Base-by-base conservation (phyloP, 2,113 vertebrate species). In the Misgurnus anguillicaudatus region DNA sequence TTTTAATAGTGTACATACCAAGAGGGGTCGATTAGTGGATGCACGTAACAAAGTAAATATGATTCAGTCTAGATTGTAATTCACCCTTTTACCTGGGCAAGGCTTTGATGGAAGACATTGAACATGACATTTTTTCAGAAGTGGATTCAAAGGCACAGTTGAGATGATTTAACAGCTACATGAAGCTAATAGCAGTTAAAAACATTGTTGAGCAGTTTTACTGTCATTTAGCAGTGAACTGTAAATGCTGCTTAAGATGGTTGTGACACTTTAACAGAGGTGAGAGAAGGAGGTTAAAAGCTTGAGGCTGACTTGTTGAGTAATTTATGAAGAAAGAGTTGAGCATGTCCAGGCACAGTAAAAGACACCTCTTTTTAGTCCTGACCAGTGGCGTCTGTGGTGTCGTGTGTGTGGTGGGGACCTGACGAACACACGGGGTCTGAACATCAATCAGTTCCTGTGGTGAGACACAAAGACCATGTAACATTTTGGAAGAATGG, bases 401-500 rank as follows among this genome's bases (percentile, higher is more conserved):
- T 38, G 38, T 21, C 51, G 17, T 74, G 42, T 6, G 21, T 61
- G 7, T 9, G 8, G 62, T 6, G 62, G 66, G 55, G 66, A 21
- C 69, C 3, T 65, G 71, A 68, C 71, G 83, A 68, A 85, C 82
- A 87, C 80, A 71, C 80, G 63, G 80, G 82, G 77, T 75, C 82
- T 69, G 85, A 88, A 88, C 84, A 90, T 87, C 80, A 88, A 83
- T 89, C 87, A 87, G 83, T 47, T 64, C 17, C 13, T 55, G 51
- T 16, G 17, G 51, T 9, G 3, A 8, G 53, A 57, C 7, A n/a
- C 53, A 57, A 57, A 57, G 53, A 57, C 53, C 14, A 61, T 36
- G 8, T 31, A 62, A 62, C 3, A 57, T 19, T 57, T 3, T 41
- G 38, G 55, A 53, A 42, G 53, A 36, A 60, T 21, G 53, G 57